Conservation (phyloP, 2,797 vertebrate species). For the Spondyliosoma cantharus region DNA sequence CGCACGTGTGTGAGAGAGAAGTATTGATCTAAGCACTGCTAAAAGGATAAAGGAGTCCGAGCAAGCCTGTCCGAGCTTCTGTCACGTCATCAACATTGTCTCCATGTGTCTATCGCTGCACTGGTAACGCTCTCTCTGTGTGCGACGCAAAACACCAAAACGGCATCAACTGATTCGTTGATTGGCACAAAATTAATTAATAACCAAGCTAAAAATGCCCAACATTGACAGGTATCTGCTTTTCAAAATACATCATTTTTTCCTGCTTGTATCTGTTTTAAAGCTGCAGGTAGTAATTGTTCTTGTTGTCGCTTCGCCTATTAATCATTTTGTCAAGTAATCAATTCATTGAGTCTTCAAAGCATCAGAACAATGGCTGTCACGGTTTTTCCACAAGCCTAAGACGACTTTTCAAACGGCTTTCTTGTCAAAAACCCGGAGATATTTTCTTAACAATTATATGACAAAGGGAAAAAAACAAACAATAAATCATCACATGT, state of each 20-base stretch:
- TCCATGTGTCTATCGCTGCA: conserved; percentile 36
- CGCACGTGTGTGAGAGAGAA: conserved; percentile 21
- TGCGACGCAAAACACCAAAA: neutral
- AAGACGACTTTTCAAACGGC: neutral
- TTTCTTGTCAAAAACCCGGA: neutral
- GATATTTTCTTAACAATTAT: neutral
- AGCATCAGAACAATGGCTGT: neutral
- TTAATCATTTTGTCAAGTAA: neutral
- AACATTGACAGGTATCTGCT: neutral
- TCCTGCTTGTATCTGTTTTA: conserved; percentile 1
- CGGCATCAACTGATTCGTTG: neutral
- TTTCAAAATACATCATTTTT: neutral
- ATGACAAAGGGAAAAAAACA: neutral
- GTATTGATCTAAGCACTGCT: conserved; percentile 68
- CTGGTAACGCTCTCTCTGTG: conserved; percentile 10
- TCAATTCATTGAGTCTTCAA: neutral
- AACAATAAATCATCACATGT: neutral
- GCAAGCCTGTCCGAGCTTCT: conserved; percentile 49
- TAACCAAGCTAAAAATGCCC: neutral
- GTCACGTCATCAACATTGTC: conserved; percentile 59
- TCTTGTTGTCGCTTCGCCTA: neutral
- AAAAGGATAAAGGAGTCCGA: conserved; percentile 70
- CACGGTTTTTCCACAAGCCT: neutral
- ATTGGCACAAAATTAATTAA: conserved; percentile 7
- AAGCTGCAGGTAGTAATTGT: neutral